These are phyloP conservation scores for Hermetia illucens DNA, from an alignment of 1,140 invertebrate genomes.

Conservation along the genomic window DNA sequence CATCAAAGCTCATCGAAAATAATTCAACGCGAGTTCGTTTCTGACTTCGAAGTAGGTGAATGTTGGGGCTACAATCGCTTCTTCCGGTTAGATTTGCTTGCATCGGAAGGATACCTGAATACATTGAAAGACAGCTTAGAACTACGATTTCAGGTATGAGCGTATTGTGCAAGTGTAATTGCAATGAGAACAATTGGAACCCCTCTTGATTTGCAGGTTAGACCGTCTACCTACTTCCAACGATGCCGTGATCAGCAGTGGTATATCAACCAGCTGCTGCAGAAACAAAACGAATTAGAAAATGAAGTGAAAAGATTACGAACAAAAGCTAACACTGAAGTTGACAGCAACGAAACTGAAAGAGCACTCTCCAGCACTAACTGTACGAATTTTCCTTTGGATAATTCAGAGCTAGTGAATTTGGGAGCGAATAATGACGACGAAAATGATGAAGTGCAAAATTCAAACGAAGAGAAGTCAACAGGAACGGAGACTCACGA, in stretches of 20 bases:
- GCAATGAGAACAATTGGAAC: background rate
- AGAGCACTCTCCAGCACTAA: background rate
- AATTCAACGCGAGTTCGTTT: conserved; percentile 82
- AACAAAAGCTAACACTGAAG: background rate
- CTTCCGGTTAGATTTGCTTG: conserved; percentile 78
- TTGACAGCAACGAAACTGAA: background rate
- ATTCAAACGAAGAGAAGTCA: background rate
- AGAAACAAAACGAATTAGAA: conserved; percentile 64
- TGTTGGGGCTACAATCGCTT: conserved; percentile 95
- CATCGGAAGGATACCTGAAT: conserved; percentile 77
- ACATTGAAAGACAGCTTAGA: conserved; percentile 59
- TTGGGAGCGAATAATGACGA: background rate
- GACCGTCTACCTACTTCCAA: conserved; percentile 86
- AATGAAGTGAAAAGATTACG: conserved; percentile 75
- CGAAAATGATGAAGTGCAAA: background rate
- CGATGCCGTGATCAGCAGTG: conserved; percentile 86
- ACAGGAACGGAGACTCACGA: background rate
- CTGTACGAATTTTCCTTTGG: too few species aligned
- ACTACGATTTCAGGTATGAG: conserved; percentile 60
- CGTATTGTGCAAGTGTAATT: background rate
- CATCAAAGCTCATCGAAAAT: conserved; percentile 81
- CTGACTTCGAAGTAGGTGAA: conserved; percentile 94
- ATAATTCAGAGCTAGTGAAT: too few species aligned
- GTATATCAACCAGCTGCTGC: conserved; percentile 78
- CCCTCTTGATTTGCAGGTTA: conserved; percentile 29